phyloP scores from a whole-genome alignment of 2,797 vertebrate species.

The Rachycentron canadum region DNA sequence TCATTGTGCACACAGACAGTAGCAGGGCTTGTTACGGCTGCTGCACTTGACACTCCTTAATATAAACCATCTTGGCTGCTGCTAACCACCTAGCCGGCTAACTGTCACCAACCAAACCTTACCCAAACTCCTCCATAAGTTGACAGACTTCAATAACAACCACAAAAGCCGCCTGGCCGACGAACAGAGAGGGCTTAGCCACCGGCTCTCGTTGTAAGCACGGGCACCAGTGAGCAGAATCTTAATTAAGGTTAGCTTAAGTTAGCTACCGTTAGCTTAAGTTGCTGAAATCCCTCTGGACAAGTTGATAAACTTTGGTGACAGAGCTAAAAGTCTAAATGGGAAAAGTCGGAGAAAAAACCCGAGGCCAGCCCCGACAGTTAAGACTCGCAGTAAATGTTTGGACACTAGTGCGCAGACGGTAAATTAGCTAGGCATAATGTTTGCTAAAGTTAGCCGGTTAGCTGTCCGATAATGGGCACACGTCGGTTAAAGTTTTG shows the following conservation, averaged over 20 bases:
- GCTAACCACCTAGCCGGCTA: constrained; percentile 30
- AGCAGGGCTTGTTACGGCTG: constrained; percentile 22
- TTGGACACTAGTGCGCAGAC: accelerated
- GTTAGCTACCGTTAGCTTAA: constrained; percentile 54
- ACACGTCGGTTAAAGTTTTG: constrained; percentile 70
- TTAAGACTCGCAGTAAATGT: accelerated
- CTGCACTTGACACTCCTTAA: constrained; percentile 54
- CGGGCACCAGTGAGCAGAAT: constrained; percentile 63
- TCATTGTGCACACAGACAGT: constrained; percentile 26
- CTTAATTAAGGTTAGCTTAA: constrained; percentile 64
- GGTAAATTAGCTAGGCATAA: not conserved
- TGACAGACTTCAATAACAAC: not conserved
- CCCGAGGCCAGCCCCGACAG: accelerated
- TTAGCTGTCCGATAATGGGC: constrained; percentile 75
- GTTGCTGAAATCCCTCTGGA: constrained; percentile 11
- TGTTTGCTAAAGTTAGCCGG: constrained; percentile 66
- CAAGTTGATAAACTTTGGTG: constrained; percentile 6
- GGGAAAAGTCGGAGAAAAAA: accelerated
- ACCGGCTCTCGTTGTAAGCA: not conserved
- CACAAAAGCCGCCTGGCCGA: not conserved
- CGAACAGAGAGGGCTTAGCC: not conserved
- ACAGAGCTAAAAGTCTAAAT: not conserved
- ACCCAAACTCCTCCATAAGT: not conserved
- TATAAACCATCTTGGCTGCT: not conserved
- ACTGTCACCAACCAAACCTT: not conserved